These are phyloP conservation scores for Pandion haliaetus DNA, from an alignment of 2,113 vertebrate species.

Conservation along the genomic window DNA sequence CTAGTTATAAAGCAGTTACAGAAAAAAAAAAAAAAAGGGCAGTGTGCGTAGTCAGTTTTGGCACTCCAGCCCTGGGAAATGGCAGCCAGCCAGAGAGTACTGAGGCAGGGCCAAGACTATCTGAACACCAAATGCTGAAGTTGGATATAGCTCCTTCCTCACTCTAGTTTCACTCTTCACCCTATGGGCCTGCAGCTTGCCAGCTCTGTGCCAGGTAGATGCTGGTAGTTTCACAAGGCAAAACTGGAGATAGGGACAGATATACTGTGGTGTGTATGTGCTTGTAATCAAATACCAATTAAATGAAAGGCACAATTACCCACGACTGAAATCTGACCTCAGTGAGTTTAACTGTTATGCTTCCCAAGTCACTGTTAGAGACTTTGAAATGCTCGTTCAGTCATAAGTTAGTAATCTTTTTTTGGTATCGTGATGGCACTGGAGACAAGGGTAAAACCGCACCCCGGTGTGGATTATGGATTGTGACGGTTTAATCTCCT, in stretches of 20 bases:
- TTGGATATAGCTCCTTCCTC: not conserved
- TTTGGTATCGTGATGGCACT: not conserved
- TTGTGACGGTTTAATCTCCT: not conserved
- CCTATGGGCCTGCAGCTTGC: not conserved
- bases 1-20: conserved; percentile 33
- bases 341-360: not conserved
- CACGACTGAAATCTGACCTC: not conserved
- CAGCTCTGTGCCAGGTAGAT: not conserved
- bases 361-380: not conserved
- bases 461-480: not conserved
- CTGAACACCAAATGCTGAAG: conserved; percentile 59
- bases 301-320: not conserved
- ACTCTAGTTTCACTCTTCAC: not conserved
- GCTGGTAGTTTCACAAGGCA: not conserved
- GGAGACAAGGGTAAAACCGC: not conserved
- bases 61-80: conserved; percentile 74
- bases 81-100: conserved; percentile 66
- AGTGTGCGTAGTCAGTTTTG: conserved; percentile 50
- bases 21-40: not conserved
- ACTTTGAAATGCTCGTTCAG: not conserved
- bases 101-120: conserved; percentile 60
- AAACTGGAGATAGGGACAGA: not conserved
- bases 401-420: not conserved
- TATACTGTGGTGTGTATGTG: not conserved
- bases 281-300: not conserved